Percentiles rank a stretch among this genome's conserved stretches.
These are phyloP conservation scores for Morone chrysops DNA, from an alignment of 2,113 vertebrate species.

Conservation along the genomic window DNA sequence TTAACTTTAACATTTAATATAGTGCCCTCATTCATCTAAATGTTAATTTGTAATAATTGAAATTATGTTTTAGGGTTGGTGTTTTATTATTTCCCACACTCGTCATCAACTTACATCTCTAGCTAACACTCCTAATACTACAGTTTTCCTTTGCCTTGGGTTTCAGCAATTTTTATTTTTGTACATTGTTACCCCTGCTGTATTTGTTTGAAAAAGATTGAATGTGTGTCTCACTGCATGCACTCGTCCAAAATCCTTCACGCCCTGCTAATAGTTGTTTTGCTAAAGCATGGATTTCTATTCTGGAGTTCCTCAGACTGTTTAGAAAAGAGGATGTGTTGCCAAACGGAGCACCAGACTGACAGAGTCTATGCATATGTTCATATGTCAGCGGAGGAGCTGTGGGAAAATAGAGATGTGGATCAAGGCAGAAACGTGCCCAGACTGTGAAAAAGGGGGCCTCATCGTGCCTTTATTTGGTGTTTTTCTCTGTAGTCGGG, in stretches of 20 bases:
- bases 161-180: constrained; percentile 17
- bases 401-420: constrained; percentile 61
- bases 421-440: constrained; percentile 56
- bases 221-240: constrained; percentile 26
- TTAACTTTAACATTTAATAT: background rate
- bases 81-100: constrained; percentile 22
- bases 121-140: background rate
- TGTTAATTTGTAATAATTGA: background rate
- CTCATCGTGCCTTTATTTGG: constrained; percentile 26
- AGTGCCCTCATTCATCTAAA: background rate
- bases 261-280: constrained; percentile 45
- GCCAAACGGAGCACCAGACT: constrained; percentile 26
- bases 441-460: constrained; percentile 42
- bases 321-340: constrained; percentile 43
- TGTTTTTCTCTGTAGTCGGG: constrained; percentile 35
- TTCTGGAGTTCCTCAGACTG: constrained; percentile 45
- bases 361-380: constrained; percentile 26
- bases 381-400: constrained; percentile 34
- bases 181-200: background rate
- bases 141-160: background rate
- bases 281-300: constrained; percentile 36
- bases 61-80: constrained; percentile 4
- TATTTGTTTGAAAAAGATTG: constrained; percentile 54
- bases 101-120: constrained; percentile 26
- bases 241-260: constrained; percentile 29